These are phyloP conservation scores for Porphyrio hochstetteri DNA, from an alignment of 2,113 vertebrate species.

Conservation along the genomic window DNA sequence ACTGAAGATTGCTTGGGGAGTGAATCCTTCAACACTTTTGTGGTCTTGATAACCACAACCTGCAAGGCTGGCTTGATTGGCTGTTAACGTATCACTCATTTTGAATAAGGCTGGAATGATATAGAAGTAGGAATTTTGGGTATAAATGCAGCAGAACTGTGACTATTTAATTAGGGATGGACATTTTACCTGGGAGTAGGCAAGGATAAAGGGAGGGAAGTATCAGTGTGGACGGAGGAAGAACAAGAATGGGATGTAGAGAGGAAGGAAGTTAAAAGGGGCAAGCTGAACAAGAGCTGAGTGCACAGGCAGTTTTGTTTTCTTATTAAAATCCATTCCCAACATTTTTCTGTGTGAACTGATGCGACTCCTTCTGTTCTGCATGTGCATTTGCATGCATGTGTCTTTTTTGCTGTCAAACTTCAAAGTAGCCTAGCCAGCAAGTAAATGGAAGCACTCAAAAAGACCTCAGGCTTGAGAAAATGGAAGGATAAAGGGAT, in stretches of 20 bases:
- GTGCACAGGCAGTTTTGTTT: background rate
- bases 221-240: background rate
- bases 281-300: background rate
- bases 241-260: background rate
- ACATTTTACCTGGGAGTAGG: background rate
- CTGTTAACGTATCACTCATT: fast-evolving
- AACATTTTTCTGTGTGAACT: background rate
- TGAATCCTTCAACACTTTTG: background rate
- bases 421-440: background rate
- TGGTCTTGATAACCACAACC: background rate
- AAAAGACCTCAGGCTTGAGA: background rate
- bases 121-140: background rate
- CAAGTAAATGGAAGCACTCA: background rate
- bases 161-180: background rate
- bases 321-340: background rate
- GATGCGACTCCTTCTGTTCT: background rate
- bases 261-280: background rate
- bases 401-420: background rate
- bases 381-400: fast-evolving
- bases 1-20: fast-evolving
- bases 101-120: fast-evolving
- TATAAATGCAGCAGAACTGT: background rate
- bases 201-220: background rate
- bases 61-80: background rate
- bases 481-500: background rate